Conservation (phyloP, 1,140 invertebrate species). For the Heliconius nattereri region DNA sequence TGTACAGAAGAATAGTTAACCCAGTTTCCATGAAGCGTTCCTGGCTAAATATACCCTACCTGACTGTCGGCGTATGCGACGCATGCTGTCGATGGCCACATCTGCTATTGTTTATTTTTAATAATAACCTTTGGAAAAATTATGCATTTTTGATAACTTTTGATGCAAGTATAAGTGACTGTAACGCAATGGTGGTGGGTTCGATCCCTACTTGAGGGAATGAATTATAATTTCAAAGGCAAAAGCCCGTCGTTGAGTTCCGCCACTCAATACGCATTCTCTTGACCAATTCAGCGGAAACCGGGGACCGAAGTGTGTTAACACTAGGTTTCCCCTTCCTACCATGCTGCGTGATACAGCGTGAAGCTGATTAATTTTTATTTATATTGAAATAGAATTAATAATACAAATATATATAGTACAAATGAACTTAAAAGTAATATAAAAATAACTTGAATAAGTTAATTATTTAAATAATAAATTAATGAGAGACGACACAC, state of each 20-base stretch:
- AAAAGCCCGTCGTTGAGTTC: too few species aligned
- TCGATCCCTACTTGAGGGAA: too few species aligned
- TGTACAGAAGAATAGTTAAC: slow-evolving; percentile 77
- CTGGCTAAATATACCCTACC: slow-evolving; percentile 70
- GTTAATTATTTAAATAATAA: slow-evolving; percentile 1
- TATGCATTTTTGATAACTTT: not conserved
- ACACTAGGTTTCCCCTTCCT: too few species aligned
- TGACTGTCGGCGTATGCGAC: slow-evolving; percentile 48
- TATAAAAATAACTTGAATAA: not conserved
- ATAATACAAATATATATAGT: not conserved
- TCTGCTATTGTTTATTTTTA: slow-evolving; percentile 42
- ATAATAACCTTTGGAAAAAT: slow-evolving; percentile 11
- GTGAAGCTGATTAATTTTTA: too few species aligned
- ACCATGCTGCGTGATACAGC: too few species aligned
- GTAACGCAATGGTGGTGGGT: too few species aligned
- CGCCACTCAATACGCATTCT: too few species aligned
- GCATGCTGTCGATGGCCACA: slow-evolving; percentile 26
- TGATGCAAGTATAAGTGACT: not conserved
- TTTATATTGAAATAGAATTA: not conserved
- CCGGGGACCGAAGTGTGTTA: too few species aligned
- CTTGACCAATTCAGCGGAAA: too few species aligned
- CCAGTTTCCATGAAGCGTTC: slow-evolving; percentile 63
- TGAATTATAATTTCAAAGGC: too few species aligned
- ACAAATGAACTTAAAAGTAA: not conserved
- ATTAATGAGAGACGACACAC: slow-evolving; percentile 26